A percentile compares a stretch with the other conserved stretches of the same genome.
These are phyloP conservation scores for Norana najaformis DNA, from an alignment of 2,888 invertebrate species.

Conservation along the genomic window DNA sequence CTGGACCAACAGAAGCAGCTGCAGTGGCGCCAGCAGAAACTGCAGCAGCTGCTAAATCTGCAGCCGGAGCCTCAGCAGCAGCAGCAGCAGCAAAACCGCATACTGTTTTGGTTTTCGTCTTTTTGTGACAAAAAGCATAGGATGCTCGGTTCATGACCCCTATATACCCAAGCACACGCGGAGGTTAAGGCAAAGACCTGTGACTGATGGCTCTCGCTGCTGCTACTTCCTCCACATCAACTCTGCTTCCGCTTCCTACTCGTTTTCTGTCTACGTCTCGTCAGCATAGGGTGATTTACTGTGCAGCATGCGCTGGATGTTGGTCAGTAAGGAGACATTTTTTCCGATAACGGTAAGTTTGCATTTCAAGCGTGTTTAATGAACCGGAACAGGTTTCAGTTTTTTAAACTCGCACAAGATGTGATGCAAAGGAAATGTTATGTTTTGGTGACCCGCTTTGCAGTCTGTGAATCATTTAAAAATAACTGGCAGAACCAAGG, in stretches of 20 bases:
- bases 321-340: not conserved
- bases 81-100: not conserved
- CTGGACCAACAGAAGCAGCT: not conserved
- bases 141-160: not conserved
- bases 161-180: not conserved
- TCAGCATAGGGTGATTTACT: not conserved
- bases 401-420: not conserved
- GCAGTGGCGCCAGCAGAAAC: not conserved
- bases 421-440: too few relatives aligned
- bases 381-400: not conserved
- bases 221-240: not conserved
- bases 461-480: too few relatives aligned
- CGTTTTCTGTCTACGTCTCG: not conserved
- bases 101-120: not conserved
- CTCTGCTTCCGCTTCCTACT: not conserved
- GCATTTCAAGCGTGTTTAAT: not conserved
- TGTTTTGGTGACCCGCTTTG: too few relatives aligned
- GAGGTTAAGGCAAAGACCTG: too few relatives aligned
- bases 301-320: not conserved
- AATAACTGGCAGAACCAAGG: too few relatives aligned
- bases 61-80: not conserved
- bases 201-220: not conserved
- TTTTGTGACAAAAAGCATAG: not conserved
- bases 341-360: not conserved
- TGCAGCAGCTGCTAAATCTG: not conserved